phyloP scores from a whole-genome alignment of 1,140 invertebrate genomes.

The Brachionus koreanus region DNA sequence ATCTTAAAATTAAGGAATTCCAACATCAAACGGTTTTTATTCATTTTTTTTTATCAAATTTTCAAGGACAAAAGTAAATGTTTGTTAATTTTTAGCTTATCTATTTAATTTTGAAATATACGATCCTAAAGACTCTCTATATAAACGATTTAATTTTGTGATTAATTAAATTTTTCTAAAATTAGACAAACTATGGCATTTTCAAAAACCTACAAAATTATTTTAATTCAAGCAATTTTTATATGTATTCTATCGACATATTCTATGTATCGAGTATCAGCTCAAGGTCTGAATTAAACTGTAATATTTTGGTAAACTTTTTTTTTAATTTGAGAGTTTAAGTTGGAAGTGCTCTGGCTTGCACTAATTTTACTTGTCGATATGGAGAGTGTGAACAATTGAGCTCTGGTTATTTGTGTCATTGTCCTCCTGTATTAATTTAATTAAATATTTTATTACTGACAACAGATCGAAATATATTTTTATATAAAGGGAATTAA shows the following conservation, averaged over 20 bases:
- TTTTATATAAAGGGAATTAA: conserved; percentile 1
- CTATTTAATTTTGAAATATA: neutral
- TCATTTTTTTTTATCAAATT: neutral
- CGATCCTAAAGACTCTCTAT: neutral
- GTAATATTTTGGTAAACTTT: neutral
- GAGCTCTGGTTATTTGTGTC: neutral
- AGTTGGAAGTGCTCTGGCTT: conserved; percentile 13
- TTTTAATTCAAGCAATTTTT: neutral
- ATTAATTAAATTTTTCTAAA: neutral
- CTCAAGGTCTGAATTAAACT: neutral
- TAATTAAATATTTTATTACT: neutral
- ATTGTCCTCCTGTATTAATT: conserved; percentile 28
- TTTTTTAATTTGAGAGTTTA: neutral
- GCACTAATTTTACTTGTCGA: conserved; percentile 40
- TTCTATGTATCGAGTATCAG: neutral
- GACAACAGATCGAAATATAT: neutral
- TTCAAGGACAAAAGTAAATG: conserved; percentile 26
- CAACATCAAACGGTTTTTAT: neutral
- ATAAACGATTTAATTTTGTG: neutral
- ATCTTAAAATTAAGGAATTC: neutral
- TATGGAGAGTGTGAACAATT: conserved; percentile 45
- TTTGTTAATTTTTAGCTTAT: neutral
- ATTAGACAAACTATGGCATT: neutral
- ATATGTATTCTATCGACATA: neutral
- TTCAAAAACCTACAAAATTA: neutral